Evolutionary conservation across 2,888 invertebrate species (phyloP).

Genomic region (Cataglyphis livida): DNA sequence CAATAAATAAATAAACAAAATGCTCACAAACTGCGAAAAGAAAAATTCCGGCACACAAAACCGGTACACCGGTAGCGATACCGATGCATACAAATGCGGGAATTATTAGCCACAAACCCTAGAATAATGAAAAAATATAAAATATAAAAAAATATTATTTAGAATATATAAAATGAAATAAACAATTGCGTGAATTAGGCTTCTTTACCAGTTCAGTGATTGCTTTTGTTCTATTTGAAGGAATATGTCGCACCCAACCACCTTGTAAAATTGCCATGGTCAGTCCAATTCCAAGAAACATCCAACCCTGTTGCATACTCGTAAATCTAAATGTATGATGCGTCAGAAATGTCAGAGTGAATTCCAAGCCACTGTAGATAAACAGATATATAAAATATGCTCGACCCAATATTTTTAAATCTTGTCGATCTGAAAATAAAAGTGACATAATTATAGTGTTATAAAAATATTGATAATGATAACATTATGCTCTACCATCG

Average conservation of each 20-base stretch:
- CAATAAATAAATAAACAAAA: slow-evolving; percentile 25
- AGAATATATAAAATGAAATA: not conserved
- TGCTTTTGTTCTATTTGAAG: slow-evolving; percentile 90
- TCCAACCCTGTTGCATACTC: slow-evolving; percentile 98
- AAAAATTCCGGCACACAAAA: slow-evolving; percentile 93
- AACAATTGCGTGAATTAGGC: not conserved
- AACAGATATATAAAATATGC: slow-evolving; percentile 97
- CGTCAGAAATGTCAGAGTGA: slow-evolving; percentile 98
- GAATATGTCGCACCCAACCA: slow-evolving; percentile 93
- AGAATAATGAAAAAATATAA: slow-evolving; percentile 47
- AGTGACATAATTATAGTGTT: not conserved
- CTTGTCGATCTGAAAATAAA: slow-evolving; percentile 87
- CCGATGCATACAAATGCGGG: slow-evolving; percentile 95
- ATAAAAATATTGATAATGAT: not conserved
- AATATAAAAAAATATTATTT: not conserved
- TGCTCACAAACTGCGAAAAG: slow-evolving; percentile 96
- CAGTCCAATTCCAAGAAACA: slow-evolving; percentile 97
- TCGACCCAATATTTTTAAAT: slow-evolving; percentile 90
- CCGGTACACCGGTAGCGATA: slow-evolving; percentile 87
- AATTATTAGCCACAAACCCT: slow-evolving; percentile 94
- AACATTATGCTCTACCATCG: not conserved
- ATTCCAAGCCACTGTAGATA: slow-evolving; percentile 98
- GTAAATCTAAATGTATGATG: slow-evolving; percentile 96
- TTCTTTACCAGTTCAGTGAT: slow-evolving; percentile 88
- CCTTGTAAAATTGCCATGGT: slow-evolving; percentile 97